Conservation (phyloP, 2,797 vertebrate species). For the Spinus olivaceus region DNA sequence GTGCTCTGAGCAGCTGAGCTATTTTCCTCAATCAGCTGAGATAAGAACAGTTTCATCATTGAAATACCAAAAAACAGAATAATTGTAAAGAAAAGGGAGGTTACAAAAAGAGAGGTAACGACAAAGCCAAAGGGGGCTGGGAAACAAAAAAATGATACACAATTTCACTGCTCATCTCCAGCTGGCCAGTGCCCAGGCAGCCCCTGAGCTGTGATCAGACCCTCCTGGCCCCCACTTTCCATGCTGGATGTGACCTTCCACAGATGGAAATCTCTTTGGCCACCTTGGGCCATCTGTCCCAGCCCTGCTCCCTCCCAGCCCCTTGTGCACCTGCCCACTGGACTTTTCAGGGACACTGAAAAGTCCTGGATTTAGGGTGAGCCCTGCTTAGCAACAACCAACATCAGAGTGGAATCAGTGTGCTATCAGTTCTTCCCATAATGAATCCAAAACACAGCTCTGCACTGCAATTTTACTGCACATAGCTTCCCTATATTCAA, state of each 20-base stretch:
- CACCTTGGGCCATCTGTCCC: not conserved
- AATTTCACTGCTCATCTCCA: not conserved
- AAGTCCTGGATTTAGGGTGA: not conserved
- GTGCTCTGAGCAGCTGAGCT: not conserved
- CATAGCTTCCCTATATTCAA: not conserved
- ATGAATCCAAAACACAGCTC: not conserved
- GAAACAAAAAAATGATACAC: not conserved
- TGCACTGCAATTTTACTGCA: not conserved
- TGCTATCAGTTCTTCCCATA: not conserved
- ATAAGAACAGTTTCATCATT: not conserved
- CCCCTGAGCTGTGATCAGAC: not conserved
- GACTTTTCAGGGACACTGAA: not conserved
- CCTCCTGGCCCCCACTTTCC: not conserved
- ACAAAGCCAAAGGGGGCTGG: not conserved
- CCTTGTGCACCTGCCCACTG: not conserved
- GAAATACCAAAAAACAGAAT: not conserved
- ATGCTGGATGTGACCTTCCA: not conserved
- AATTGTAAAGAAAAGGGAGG: not conserved
- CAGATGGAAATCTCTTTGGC: not conserved
- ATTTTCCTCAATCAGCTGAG: too few relatives aligned
- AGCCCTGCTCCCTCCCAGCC: not conserved
- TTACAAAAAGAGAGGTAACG: accelerated
- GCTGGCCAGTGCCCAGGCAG: not conserved
- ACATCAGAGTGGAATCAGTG: accelerated
- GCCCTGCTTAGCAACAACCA: not conserved